A percentile compares a stretch with the other conserved stretches of the same genome.
These are phyloP conservation scores for Prinia subflava DNA, from an alignment of 2,113 vertebrate genomes.

Conservation along the genomic window DNA sequence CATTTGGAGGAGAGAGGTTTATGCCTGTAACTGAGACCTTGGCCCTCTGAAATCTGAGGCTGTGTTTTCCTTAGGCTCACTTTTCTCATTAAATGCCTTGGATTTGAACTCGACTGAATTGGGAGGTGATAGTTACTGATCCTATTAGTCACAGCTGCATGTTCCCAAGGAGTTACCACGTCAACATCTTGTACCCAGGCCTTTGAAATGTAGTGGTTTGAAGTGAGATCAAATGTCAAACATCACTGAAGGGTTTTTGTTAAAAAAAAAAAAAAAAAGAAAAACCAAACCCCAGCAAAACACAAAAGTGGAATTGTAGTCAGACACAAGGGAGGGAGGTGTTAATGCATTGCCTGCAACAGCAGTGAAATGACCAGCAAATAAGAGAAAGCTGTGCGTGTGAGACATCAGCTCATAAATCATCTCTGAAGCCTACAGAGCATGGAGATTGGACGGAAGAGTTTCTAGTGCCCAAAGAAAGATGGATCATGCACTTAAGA, in stretches of 20 bases:
- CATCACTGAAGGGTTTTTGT: not conserved
- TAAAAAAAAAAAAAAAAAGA: not conserved
- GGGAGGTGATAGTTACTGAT: not conserved
- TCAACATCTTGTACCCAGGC: not conserved
- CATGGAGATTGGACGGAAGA: not conserved
- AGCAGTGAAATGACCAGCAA: not conserved
- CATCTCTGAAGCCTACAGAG: not conserved
- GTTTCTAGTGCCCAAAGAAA: not conserved
- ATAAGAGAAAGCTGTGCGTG: not conserved
- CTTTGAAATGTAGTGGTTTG: not conserved
- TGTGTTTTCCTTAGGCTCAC: conserved; percentile 9
- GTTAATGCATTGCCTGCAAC: not conserved
- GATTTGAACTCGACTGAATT: not conserved
- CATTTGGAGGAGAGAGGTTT: not conserved
- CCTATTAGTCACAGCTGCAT: conserved; percentile 29
- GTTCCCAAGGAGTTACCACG: conserved; percentile 1
- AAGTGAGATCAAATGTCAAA: not conserved
- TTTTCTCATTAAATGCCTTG: conserved; percentile 18
- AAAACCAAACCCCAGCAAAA: not conserved
- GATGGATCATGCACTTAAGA: not conserved
- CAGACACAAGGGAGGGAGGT: not conserved
- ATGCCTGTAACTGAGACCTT: not conserved
- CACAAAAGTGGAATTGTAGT: not conserved
- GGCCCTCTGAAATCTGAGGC: conserved; percentile 8
- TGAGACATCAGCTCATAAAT: not conserved